phyloP scores from a whole-genome alignment of 2,797 vertebrate species.

The Ptychobarbus kaznakovi region DNA sequence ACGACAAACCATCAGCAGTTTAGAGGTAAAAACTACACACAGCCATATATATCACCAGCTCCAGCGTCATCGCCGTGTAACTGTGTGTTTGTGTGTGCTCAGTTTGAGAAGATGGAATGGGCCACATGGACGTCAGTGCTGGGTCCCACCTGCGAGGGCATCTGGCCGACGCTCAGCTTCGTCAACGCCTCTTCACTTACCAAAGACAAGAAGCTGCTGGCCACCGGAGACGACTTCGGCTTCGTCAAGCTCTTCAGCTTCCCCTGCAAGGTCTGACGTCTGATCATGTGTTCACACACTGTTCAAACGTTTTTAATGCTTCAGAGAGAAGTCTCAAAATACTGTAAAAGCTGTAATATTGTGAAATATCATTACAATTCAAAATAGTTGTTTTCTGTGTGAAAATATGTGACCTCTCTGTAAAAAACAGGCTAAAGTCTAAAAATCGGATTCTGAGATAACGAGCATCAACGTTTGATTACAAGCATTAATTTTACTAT shows the following conservation, averaged over 20 bases:
- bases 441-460: too few species aligned
- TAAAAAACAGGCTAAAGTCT: too few species aligned
- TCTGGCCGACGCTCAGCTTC: conserved; percentile 91
- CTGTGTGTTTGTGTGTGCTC: conserved; percentile 53
- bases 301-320: not conserved
- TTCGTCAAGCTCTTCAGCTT: conserved; percentile 95
- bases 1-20: conserved; percentile 86
- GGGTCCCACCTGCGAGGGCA: conserved; percentile 90
- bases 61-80: not conserved
- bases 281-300: not conserved
- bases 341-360: not conserved
- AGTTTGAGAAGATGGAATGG: conserved; percentile 96
- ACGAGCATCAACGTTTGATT: too few species aligned
- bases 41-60: not conserved
- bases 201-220: conserved; percentile 87
- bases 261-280: conserved; percentile 84
- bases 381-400: not conserved
- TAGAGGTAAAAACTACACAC: conserved; percentile 81
- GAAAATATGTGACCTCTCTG: too few species aligned
- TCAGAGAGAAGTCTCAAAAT: not conserved
- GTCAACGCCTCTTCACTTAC: conserved; percentile 90
- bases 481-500: too few species aligned
- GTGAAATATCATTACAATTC: too few species aligned
- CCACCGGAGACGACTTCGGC: conserved; percentile 93
- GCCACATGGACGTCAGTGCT: conserved; percentile 92